These are phyloP conservation scores for Apamea monoglypha DNA, from an alignment of 2,888 invertebrate genomes.

Conservation along the genomic window DNA sequence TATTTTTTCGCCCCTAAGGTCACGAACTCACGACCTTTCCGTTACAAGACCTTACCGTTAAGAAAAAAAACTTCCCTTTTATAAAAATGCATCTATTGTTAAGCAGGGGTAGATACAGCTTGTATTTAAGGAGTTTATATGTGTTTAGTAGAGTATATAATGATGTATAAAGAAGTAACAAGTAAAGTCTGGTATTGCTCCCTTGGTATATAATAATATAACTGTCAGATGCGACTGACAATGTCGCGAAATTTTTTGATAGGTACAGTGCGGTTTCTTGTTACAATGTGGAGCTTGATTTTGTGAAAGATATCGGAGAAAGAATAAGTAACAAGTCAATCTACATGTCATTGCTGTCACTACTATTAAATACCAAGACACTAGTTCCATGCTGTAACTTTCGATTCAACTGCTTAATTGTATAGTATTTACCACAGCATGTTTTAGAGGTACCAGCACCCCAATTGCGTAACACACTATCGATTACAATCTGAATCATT, in stretches of 20 bases:
- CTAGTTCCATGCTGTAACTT: too few relatives aligned
- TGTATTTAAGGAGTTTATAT: slow-evolving; percentile 31
- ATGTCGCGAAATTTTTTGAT: slow-evolving; percentile 9
- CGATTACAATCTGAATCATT: too few relatives aligned
- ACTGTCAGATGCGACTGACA: slow-evolving; percentile 21
- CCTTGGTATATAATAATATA: slow-evolving; percentile 16
- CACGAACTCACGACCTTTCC: slow-evolving; percentile 59
- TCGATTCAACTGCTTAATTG: too few relatives aligned
- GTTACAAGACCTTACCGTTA: slow-evolving; percentile 54
- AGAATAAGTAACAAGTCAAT: not conserved
- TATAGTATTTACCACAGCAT: too few relatives aligned
- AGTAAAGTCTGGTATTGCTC: slow-evolving; percentile 7
- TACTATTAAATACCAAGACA: not conserved
- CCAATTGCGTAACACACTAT: too few relatives aligned
- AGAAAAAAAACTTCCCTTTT: slow-evolving; percentile 49
- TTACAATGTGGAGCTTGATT: not conserved
- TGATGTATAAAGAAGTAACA: not conserved
- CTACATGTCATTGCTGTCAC: not conserved
- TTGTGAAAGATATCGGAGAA: not conserved
- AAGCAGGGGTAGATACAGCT: slow-evolving; percentile 36
- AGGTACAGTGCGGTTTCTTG: not conserved
- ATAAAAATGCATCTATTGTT: slow-evolving; percentile 57
- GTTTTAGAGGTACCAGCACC: too few relatives aligned
- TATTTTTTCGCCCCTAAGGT: slow-evolving; percentile 48
- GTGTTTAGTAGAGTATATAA: slow-evolving; percentile 29